Conservation (phyloP, 2,113 vertebrate genomes). For the Turnix velox region DNA sequence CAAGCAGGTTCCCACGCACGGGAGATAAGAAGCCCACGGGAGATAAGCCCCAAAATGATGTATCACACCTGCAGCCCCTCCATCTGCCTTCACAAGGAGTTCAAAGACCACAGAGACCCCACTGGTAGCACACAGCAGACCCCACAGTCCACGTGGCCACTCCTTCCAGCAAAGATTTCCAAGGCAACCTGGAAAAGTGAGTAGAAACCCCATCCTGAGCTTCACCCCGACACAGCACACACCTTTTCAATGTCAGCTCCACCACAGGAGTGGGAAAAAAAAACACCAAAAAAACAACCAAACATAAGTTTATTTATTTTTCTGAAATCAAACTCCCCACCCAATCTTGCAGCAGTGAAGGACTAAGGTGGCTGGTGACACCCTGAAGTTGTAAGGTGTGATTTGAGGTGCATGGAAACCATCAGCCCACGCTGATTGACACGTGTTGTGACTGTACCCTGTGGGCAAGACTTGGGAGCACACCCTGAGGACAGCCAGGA, state of each 20-base stretch:
- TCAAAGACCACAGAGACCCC: not conserved
- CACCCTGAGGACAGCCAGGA: not conserved
- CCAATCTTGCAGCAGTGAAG: not conserved
- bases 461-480: fast-evolving
- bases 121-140: not conserved
- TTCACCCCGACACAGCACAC: not conserved
- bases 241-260: not conserved
- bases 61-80: fast-evolving
- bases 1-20: not conserved
- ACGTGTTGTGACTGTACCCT: fast-evolving
- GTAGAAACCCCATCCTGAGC: not conserved
- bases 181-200: not conserved
- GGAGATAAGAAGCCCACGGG: no score
- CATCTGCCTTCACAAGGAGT: not conserved
- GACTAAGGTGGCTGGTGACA: not conserved
- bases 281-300: no score
- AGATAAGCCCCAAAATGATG: no score
- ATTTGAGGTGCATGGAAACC: not conserved
- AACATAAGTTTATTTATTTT: fast-evolving
- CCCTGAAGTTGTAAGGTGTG: not conserved
- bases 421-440: not conserved
- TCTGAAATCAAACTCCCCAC: not conserved
- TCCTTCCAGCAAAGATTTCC: not conserved
- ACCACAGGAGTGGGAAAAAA: fast-evolving
- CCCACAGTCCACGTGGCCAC: fast-evolving